These are phyloP conservation scores for Drosophila subquinaria DNA, from an alignment of 2,888 invertebrate species.

Conservation along the genomic window DNA sequence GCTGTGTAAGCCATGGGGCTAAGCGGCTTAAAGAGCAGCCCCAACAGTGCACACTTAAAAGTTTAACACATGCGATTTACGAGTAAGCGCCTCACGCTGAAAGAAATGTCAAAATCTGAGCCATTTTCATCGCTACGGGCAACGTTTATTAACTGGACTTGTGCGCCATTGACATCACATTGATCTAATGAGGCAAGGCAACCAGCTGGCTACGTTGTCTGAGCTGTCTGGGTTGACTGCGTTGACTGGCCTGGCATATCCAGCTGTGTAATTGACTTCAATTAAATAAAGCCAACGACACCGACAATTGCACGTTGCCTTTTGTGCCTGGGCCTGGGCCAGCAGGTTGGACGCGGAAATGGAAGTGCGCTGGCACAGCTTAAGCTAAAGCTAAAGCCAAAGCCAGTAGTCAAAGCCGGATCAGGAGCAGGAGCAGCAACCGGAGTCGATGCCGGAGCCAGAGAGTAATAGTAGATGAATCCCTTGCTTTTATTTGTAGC, in stretches of 20 bases:
- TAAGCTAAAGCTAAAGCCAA: slow-evolving; percentile 38
- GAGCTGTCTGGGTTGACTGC: slow-evolving; percentile 30
- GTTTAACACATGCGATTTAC: slow-evolving; percentile 68
- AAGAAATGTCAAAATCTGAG: slow-evolving; percentile 41
- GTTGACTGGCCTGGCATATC: slow-evolving; percentile 52
- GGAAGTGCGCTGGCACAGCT: slow-evolving; percentile 56
- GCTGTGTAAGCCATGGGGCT: slow-evolving; percentile 45
- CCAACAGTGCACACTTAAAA: slow-evolving; percentile 60
- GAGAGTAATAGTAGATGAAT: slow-evolving; percentile 46
- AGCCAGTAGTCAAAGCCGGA: neutral
- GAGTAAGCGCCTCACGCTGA: slow-evolving; percentile 11
- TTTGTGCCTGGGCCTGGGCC: slow-evolving; percentile 52
- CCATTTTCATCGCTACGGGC: slow-evolving; percentile 50
- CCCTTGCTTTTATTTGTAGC: slow-evolving; percentile 42
- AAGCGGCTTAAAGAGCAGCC: slow-evolving; percentile 64
- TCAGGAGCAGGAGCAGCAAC: neutral
- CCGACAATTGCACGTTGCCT: slow-evolving; percentile 75
- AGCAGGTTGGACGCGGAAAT: slow-evolving; percentile 37
- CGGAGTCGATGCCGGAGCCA: neutral
- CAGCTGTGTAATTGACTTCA: slow-evolving; percentile 84
- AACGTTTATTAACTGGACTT: slow-evolving; percentile 64
- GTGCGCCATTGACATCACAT: slow-evolving; percentile 50
- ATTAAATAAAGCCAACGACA: slow-evolving; percentile 81
- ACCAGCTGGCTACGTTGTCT: slow-evolving; percentile 50
- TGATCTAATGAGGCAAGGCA: slow-evolving; percentile 78